Percentiles rank a stretch among this genome's conserved stretches.
phyloP scores from a whole-genome alignment of 1,140 invertebrate genomes.

The Lasioglossum albipes region DNA sequence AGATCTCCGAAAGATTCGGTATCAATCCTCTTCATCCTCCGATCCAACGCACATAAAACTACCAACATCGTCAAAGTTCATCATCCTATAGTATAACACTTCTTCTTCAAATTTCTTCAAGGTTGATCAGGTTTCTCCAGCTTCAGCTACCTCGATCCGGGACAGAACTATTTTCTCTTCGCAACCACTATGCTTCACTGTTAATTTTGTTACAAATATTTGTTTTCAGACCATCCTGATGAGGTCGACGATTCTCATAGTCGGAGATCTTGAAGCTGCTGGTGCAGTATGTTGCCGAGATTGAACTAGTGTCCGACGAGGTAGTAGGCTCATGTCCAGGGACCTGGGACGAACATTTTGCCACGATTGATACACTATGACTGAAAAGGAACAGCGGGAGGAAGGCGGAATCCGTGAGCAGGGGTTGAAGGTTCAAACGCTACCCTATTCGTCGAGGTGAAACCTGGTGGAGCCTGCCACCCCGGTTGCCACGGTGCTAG shows the following conservation, averaged over 20 bases:
- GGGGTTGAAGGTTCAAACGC: conserved; percentile 53
- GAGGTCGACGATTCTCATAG: too few relatives aligned
- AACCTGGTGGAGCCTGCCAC: conserved; percentile 47
- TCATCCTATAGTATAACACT: too few relatives aligned
- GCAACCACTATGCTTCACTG: too few relatives aligned
- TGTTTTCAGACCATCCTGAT: too few relatives aligned
- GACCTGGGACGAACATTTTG: conserved; percentile 22
- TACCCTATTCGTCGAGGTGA: conserved; percentile 67
- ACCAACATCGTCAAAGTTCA: background rate
- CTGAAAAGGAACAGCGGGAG: conserved; percentile 51
- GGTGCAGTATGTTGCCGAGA: background rate
- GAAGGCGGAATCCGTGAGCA: conserved; percentile 55
- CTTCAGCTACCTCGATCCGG: too few relatives aligned
- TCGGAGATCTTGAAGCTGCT: too few relatives aligned
- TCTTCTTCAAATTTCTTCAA: too few relatives aligned
- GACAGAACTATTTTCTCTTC: too few relatives aligned
- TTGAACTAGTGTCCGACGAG: background rate
- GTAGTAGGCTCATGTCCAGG: too few relatives aligned
- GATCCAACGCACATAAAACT: too few relatives aligned
- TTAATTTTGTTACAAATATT: too few relatives aligned
- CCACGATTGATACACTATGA: conserved; percentile 41
- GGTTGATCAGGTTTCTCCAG: too few relatives aligned
- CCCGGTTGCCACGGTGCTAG: conserved; percentile 69
- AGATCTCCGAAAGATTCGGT: background rate
- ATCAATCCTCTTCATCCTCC: conserved; percentile 4